phyloP scores from a whole-genome alignment of 2,797 vertebrate species.

The Pantherophis vulpinus region DNA sequence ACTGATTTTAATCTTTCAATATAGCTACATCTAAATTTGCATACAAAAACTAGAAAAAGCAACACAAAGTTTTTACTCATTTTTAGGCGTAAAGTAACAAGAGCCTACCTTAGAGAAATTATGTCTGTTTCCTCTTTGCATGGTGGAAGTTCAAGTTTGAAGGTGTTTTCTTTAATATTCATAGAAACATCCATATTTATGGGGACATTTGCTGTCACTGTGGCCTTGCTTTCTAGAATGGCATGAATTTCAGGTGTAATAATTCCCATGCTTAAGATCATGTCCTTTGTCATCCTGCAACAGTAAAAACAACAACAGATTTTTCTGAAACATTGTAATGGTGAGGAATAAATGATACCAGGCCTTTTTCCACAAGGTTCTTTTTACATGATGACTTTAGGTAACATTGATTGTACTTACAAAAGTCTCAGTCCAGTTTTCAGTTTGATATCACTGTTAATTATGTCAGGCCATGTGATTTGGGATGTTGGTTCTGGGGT shows the following conservation, averaged over 20 bases:
- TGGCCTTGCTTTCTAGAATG: slow-evolving; percentile 66
- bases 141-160: slow-evolving; percentile 76
- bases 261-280: slow-evolving; percentile 77
- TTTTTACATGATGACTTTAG: slow-evolving; percentile 23
- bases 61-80: background rate
- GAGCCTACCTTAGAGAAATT: slow-evolving; percentile 66
- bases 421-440: slow-evolving; percentile 73
- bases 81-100: background rate
- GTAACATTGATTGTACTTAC: slow-evolving; percentile 54
- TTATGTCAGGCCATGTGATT: slow-evolving; percentile 66
- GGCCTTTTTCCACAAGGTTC: background rate
- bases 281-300: slow-evolving; percentile 72
- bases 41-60: background rate
- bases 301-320: slow-evolving; percentile 7
- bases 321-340: background rate
- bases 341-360: background rate
- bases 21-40: background rate
- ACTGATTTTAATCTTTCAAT: slow-evolving; percentile 52
- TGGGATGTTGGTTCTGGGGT: slow-evolving; percentile 71
- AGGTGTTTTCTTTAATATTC: slow-evolving; percentile 71
- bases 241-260: slow-evolving; percentile 76
- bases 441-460: slow-evolving; percentile 72
- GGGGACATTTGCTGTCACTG: slow-evolving; percentile 64
- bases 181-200: slow-evolving; percentile 65
- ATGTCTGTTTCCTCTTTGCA: slow-evolving; percentile 70